These are phyloP conservation scores for Terebella lapidaria DNA, from an alignment of 2,888 invertebrate genomes.

Conservation along the genomic window DNA sequence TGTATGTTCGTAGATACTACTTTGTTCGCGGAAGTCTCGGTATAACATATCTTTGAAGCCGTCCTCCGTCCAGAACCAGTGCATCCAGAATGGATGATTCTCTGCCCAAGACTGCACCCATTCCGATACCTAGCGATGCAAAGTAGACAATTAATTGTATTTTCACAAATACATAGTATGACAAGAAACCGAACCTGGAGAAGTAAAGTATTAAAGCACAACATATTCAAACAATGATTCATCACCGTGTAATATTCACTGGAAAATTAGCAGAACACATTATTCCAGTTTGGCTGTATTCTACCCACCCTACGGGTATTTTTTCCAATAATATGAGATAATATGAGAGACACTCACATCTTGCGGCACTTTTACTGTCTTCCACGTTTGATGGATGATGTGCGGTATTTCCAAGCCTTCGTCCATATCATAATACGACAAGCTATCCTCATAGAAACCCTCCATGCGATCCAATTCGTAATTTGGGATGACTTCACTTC, in stretches of 20 bases:
- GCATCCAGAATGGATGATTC: not conserved
- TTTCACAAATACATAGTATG: too few relatives aligned
- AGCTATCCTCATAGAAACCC: too few relatives aligned
- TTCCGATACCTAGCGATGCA: not conserved
- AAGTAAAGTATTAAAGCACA: too few relatives aligned
- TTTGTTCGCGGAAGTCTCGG: not conserved
- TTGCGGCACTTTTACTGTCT: not conserved
- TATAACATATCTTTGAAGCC: not conserved
- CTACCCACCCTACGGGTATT: too few relatives aligned
- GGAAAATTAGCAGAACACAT: not conserved
- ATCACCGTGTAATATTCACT: too few relatives aligned
- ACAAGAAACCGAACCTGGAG: not conserved
- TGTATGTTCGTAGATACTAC: not conserved
- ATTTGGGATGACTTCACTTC: too few relatives aligned
- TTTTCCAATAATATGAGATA: too few relatives aligned
- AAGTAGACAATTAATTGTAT: not conserved
- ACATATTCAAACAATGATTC: too few relatives aligned
- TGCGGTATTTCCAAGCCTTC: conserved; percentile 6
- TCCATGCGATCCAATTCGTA: too few relatives aligned
- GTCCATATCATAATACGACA: too few relatives aligned
- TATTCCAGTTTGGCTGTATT: not conserved
- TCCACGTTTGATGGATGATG: conserved; percentile 5
- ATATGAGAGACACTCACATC: conserved; percentile 3
- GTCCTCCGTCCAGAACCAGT: conserved; percentile 4
- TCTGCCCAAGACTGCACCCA: not conserved